Percentiles rank a stretch among this genome's conserved stretches.
Conservation (phyloP, 2,888 invertebrate species). For the Thelaira solivaga region DNA sequence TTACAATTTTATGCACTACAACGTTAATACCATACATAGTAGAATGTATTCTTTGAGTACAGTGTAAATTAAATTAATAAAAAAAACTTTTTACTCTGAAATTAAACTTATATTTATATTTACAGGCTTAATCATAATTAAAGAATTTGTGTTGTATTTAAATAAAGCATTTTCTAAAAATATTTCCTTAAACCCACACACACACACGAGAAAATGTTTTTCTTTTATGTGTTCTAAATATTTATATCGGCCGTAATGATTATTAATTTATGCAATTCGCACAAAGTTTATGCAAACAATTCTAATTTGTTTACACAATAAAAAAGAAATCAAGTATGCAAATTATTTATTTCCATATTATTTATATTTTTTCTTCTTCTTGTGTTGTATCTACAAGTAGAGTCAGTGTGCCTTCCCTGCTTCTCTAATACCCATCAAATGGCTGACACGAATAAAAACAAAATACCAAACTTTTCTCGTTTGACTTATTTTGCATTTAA, state of each 20-base stretch:
- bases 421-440: background rate
- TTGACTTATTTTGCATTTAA: background rate
- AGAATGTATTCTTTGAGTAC: background rate
- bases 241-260: constrained; percentile 17
- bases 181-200: background rate
- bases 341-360: constrained; percentile 41
- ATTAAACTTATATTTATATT: background rate
- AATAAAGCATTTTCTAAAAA: background rate
- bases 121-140: background rate
- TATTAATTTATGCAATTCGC: constrained; percentile 51
- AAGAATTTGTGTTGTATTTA: background rate
- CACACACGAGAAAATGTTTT: no score
- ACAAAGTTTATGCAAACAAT: constrained; percentile 52
- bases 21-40: background rate
- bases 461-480: background rate
- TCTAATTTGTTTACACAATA: constrained; percentile 55
- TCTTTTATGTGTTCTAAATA: background rate
- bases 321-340: constrained; percentile 57
- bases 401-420: background rate
- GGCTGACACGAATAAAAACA: background rate
- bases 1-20: background rate
- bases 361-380: background rate
- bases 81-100: background rate
- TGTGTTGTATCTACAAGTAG: background rate
- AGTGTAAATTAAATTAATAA: background rate